Conservation (phyloP, 2,797 vertebrate species). For the Ceryle rudis region DNA sequence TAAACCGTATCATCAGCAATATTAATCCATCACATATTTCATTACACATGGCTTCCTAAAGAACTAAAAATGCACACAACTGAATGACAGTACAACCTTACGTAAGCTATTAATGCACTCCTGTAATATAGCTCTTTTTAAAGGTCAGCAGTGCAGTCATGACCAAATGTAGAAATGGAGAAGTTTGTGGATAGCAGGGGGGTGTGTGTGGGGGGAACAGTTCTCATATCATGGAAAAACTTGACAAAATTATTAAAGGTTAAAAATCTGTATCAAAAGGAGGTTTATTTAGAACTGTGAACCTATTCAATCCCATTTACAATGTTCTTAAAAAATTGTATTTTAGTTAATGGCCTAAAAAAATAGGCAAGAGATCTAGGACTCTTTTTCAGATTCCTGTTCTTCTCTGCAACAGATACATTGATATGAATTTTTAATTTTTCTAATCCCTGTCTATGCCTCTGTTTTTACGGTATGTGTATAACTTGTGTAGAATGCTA, state of each 20-base stretch:
- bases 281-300: not conserved
- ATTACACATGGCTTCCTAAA: not conserved
- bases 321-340: not conserved
- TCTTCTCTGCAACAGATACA: not conserved
- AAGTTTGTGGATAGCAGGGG: not conserved
- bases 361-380: not conserved
- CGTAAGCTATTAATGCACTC: not conserved
- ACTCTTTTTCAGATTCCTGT: not conserved
- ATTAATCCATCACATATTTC: not conserved
- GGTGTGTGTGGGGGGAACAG: fast-evolving
- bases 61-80: not conserved
- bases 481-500: not conserved
- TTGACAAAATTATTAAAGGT: not conserved
- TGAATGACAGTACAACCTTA: not conserved
- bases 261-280: not conserved
- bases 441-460: not conserved
- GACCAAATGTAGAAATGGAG: not conserved
- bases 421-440: fast-evolving
- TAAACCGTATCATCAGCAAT: not conserved
- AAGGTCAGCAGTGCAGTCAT: not conserved
- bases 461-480: not conserved
- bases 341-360: not conserved
- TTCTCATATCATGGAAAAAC: not conserved
- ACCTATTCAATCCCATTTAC: not conserved
- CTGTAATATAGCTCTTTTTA: not conserved